Evolutionary conservation across 64 coral and sea anemone genomes (phyloP).

Genomic region (Trachythela sp.): DNA sequence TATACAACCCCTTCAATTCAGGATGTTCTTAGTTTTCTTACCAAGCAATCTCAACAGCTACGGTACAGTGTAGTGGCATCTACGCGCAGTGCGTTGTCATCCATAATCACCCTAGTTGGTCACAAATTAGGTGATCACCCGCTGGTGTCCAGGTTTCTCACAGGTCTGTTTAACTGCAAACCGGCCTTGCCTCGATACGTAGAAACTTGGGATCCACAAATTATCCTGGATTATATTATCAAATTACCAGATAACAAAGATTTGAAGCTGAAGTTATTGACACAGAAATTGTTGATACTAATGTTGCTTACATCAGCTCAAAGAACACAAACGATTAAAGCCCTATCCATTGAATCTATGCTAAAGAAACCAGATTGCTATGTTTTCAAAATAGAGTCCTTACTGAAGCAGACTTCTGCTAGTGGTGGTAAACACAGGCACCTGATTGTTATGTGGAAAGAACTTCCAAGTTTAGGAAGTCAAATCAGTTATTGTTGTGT

Average conservation of each 20-base stretch:
- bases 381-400: constrained; percentile 22
- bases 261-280: constrained; percentile 37
- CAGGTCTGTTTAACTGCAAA: background rate
- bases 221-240: background rate
- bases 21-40: constrained; percentile 31
- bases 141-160: background rate
- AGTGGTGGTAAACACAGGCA: constrained; percentile 44
- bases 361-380: background rate
- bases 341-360: constrained; percentile 44
- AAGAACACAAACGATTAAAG: constrained; percentile 44
- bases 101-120: background rate
- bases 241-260: background rate
- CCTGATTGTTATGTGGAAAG: constrained; percentile 32
- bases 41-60: background rate
- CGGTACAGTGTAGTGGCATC: background rate
- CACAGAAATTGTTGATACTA: constrained; percentile 38
- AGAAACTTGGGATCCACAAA: background rate
- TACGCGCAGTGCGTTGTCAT: background rate
- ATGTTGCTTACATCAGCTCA: constrained; percentile 48
- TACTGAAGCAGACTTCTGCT: constrained; percentile 37
- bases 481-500: constrained; percentile 48
- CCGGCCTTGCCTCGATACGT: constrained; percentile 6
- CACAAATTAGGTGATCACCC: background rate
- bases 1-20: constrained; percentile 6
- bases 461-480: constrained; percentile 45